Evolutionary conservation across 2,113 vertebrate species (phyloP), one percentile per base, ranked within the genome.

Genomic region (Bubo bubo): DNA sequence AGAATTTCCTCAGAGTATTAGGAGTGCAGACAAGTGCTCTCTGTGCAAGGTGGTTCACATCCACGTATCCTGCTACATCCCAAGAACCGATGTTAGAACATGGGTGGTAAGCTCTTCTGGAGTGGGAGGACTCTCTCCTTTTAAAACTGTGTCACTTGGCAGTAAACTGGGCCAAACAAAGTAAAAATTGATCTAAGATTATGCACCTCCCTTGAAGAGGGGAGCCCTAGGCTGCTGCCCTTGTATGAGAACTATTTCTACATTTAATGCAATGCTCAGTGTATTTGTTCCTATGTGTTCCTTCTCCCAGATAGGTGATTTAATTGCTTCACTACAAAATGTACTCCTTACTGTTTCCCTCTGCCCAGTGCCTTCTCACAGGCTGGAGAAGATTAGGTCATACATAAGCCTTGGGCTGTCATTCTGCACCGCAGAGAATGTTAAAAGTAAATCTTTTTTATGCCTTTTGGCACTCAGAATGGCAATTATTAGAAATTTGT

Each of bases 221-320:
- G 11, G 22, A 91, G 21, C 32, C 16, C 11, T 34, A 32, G 5
- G n/a, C 47, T 79, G 11, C 68, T 84, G 63, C n/a, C 17, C 34
- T 34, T 41, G 37, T 45, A 6, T 23, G 16, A 60, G 70, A 79
- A 35, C 34, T 60, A 20, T 70, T 95, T 79, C 45, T 88, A 7
- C 24, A 12, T 56, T 58, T 45, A 56, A 26, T 28, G 79, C 19
- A 35, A 0, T 0, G 0, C 37, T 81, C 28, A 22, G 34, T 56
- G 21, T 73, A 12, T 75, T 92, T 68, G 2, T 24, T 91, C 37
- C 45, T 34, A 3, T n/a, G 35, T 37, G 17, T 43, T 86, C 47
- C 50, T 80, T 83, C 72, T 84, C 47, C 63, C 66, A 85, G 39
- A 26, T 2, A 41, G 23, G 34, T 18, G 9, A 34, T 84, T 74